These are phyloP conservation scores for Carposina sasakii DNA, from an alignment of 1,140 invertebrate species.

Conservation along the genomic window DNA sequence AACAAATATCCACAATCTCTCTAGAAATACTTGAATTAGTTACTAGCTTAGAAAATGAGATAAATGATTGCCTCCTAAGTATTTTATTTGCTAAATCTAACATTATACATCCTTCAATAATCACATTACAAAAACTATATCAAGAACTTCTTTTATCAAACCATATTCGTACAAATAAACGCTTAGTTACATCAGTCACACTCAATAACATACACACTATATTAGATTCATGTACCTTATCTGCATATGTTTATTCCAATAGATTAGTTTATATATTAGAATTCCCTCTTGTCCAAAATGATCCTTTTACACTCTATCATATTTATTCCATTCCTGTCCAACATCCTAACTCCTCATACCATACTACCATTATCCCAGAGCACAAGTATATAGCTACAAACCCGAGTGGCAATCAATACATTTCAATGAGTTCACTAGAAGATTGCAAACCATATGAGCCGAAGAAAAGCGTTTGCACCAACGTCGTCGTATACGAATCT, in stretches of 20 bases:
- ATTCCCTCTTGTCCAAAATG: slow-evolving; percentile 25
- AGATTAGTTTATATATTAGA: slow-evolving; percentile 27
- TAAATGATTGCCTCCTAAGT: slow-evolving; percentile 26
- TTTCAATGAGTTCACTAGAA: slow-evolving; percentile 23
- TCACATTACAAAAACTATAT: slow-evolving; percentile 25
- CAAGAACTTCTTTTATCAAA: slow-evolving; percentile 31
- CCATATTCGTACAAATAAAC: slow-evolving; percentile 18
- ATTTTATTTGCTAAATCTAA: slow-evolving; percentile 36
- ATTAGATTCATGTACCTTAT: slow-evolving; percentile 25
- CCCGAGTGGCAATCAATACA: slow-evolving; percentile 21
- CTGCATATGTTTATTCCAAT: slow-evolving; percentile 26
- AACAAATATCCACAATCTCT: slow-evolving; percentile 24
- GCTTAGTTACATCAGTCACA: slow-evolving; percentile 14
- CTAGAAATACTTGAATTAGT: slow-evolving; percentile 20
- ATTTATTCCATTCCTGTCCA: slow-evolving; percentile 27
- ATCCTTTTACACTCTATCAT: slow-evolving; percentile 22
- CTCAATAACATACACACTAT: slow-evolving; percentile 22
- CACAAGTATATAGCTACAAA: slow-evolving; percentile 29
- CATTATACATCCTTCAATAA: slow-evolving; percentile 35
- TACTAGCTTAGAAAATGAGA: slow-evolving; percentile 28
- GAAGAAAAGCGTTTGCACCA: slow-evolving; percentile 20
- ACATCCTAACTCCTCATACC: slow-evolving; percentile 24
- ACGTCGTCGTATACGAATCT: slow-evolving; percentile 20
- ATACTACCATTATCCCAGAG: slow-evolving; percentile 28
- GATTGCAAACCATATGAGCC: slow-evolving; percentile 20